Evolutionary conservation across 2,797 vertebrate genomes (phyloP).

Genomic region (Taenioides sp.): DNA sequence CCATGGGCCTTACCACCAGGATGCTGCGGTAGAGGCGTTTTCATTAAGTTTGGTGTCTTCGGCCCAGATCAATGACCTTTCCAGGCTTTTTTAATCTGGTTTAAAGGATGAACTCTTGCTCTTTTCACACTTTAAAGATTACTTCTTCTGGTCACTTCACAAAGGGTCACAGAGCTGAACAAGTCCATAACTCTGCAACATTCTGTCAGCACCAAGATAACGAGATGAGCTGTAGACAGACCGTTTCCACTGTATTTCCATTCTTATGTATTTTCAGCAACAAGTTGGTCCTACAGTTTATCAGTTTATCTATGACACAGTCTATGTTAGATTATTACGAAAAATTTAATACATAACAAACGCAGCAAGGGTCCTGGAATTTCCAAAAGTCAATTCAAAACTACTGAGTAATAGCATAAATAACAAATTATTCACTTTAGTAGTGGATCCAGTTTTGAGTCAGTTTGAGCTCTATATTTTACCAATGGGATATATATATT

Average conservation of each 20-base stretch:
- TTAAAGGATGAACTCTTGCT: constrained; percentile 8
- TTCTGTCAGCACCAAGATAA: not conserved
- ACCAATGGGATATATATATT: too few relatives aligned
- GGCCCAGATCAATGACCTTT: constrained; percentile 6
- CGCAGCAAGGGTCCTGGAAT: too few relatives aligned
- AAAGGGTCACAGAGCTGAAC: constrained; percentile 1
- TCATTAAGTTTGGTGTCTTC: constrained; percentile 4
- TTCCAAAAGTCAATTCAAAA: too few relatives aligned
- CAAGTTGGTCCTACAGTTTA: not conserved
- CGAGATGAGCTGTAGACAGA: not conserved
- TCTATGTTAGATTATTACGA: too few relatives aligned
- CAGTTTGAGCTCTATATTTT: too few relatives aligned
- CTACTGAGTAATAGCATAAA: too few relatives aligned
- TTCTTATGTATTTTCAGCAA: not conserved
- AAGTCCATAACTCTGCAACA: constrained; percentile 5
- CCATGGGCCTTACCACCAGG: not conserved
- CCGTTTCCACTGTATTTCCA: too few relatives aligned
- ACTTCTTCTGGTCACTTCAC: constrained; percentile 10
- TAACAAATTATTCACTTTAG: too few relatives aligned
- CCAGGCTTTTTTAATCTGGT: constrained; percentile 3
- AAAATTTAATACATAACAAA: too few relatives aligned
- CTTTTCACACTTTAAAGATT: constrained; percentile 10
- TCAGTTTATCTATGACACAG: too few relatives aligned
- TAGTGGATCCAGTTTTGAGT: too few relatives aligned
- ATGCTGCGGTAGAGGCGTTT: not conserved